Evolutionary conservation across 92 coral and sea anemone genomes (phyloP).

Genomic region (Heliopora coerulea): DNA sequence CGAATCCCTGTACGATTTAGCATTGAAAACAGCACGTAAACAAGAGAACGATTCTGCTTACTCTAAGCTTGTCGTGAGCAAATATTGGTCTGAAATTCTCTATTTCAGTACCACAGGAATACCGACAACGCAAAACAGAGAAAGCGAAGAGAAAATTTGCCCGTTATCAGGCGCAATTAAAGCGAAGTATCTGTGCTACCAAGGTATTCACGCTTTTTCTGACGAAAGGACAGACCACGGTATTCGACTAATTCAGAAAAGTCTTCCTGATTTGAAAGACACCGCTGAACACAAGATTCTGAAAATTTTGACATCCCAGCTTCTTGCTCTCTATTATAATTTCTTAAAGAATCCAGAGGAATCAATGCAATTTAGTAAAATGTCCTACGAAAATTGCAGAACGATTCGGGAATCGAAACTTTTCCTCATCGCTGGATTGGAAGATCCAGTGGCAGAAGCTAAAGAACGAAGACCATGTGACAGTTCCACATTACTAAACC

Average conservation of each 20-base stretch:
- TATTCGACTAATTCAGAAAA: not conserved
- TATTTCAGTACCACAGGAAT: not conserved
- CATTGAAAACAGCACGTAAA: constrained; percentile 3
- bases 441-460: not conserved
- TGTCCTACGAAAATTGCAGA: not conserved
- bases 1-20: constrained; percentile 13
- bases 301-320: not conserved
- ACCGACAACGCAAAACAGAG: not conserved
- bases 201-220: constrained; percentile 12
- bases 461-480: not conserved
- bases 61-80: constrained; percentile 23
- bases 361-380: not conserved
- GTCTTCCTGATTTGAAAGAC: not conserved
- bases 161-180: not conserved
- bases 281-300: not conserved
- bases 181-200: constrained; percentile 40
- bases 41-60: not conserved
- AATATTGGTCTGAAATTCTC: constrained; percentile 2
- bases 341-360: not conserved
- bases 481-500: not conserved
- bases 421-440: not conserved
- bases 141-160: not conserved
- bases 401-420: not conserved
- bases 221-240: not conserved
- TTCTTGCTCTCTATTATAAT: constrained; percentile 14